phyloP scores from a whole-genome alignment of 2,888 invertebrate genomes.

The Ophion costatus region DNA sequence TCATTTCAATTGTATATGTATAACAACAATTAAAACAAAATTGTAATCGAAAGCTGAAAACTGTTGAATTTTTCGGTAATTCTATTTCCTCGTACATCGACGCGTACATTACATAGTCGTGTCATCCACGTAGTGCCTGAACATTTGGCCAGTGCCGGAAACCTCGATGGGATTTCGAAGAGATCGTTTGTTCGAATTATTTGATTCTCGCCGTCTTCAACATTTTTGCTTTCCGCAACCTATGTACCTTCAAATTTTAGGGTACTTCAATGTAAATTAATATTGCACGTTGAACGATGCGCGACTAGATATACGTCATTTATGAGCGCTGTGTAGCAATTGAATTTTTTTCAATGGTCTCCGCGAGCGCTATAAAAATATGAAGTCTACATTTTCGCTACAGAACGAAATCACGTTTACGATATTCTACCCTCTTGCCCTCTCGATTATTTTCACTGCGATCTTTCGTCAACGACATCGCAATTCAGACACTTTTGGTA shows the following conservation, averaged over 20 bases:
- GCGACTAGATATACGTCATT: conserved; percentile 50
- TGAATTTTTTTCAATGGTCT: conserved; percentile 8
- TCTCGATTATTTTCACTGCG: background rate
- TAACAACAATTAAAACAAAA: background rate
- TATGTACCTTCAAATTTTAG: background rate
- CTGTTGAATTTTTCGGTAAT: background rate
- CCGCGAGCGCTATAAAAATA: conserved; percentile 41
- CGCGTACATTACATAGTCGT: background rate
- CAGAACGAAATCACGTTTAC: background rate
- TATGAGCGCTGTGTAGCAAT: background rate
- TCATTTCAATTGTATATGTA: background rate
- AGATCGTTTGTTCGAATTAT: conserved; percentile 42
- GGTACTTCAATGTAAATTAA: conserved; percentile 24
- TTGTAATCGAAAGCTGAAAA: background rate
- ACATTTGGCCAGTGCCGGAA: conserved; percentile 40
- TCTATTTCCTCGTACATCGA: background rate
- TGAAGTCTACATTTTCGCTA: background rate
- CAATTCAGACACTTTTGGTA: conserved; percentile 49
- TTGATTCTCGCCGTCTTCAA: conserved; percentile 33
- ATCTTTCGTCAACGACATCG: background rate
- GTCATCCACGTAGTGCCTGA: background rate
- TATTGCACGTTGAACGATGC: conserved; percentile 49
- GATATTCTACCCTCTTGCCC: conserved; percentile 15
- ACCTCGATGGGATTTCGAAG: conserved; percentile 24
- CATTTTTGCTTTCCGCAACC: conserved; percentile 15